Evolutionary conservation across 2,797 vertebrate genomes (phyloP), one percentile per base, ranked within the genome.

Genomic region (Lycodopsis pacificus): DNA sequence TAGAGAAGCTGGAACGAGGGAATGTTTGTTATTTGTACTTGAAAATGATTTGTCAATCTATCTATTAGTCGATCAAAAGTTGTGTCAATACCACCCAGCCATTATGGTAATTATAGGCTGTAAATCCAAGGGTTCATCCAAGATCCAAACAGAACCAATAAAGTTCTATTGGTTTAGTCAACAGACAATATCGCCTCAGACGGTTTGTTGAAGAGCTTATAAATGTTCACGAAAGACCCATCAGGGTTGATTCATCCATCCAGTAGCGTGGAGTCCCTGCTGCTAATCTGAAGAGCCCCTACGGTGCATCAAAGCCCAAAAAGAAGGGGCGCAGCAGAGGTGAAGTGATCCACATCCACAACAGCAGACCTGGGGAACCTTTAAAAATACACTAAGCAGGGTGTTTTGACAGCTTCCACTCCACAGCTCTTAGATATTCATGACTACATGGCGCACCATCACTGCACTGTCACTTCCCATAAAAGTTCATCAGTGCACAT

Each of bases 381-480:
- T 2, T 8, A n/a, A 30, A 17, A 70, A 77, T 64, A 68, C 36
- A 27, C 44, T 61, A 71, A 79, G 25, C 80, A 32, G n/a, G 58
- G n/a, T 67, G 72, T 75, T 84, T 22, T 67, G 71, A 66, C 53
- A 58, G 74, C 57, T 58, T 71, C 86, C 69, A 77, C 81, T 36
- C 62, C 32, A 49, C 25, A 67, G n/a, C 57, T 65, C 68, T 81
- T 36, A 79, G 63, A 83, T 81, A 85, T 89, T 87, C 86, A 82
- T 72, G 83, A 80, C 76, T 86, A 71, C 78, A 77, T 46, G 64
- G 74, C 72, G 44, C 62, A 32, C 49, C 72, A 40, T 86, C 67
- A 4, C 40, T 27, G 58, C 4, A 25, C 81, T 88, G 87, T 86
- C 88, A 82, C 88, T 80, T 86, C 71, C 57, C 68, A 85, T 92